Conservation (phyloP, 2,888 invertebrate species). For the Gortyna flavago region DNA sequence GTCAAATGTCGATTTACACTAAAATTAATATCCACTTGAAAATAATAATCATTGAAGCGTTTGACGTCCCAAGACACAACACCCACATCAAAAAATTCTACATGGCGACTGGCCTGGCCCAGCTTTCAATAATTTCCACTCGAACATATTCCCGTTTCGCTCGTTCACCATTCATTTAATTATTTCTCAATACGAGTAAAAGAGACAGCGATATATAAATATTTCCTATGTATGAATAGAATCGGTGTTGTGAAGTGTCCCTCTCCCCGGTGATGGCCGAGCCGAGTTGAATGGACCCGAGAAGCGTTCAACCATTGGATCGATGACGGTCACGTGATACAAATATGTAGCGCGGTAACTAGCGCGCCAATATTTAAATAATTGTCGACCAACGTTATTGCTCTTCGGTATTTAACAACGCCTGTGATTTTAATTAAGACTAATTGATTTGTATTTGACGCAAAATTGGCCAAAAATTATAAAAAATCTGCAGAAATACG, state of each 20-base stretch:
- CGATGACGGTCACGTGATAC: conserved; percentile 89
- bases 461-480: neutral
- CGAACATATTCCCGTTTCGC: conserved; percentile 87
- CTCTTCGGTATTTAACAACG: neutral
- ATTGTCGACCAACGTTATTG: neutral
- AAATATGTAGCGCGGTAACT: conserved; percentile 79
- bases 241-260: conserved; percentile 88
- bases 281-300: conserved; percentile 90
- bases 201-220: conserved; percentile 86
- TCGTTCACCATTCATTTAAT: conserved; percentile 89
- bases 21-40: conserved; percentile 86
- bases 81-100: conserved; percentile 90
- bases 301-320: conserved; percentile 90
- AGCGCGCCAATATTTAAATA: conserved; percentile 78
- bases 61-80: conserved; percentile 89
- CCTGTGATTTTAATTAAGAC: neutral
- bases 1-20: conserved; percentile 81
- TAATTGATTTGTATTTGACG: neutral
- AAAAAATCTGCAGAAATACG: neutral
- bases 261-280: conserved; percentile 83
- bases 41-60: conserved; percentile 89
- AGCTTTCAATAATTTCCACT: conserved; percentile 89
- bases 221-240: conserved; percentile 89
- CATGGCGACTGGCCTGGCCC: conserved; percentile 87
- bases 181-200: conserved; percentile 86